A percentile compares a stretch with the other conserved stretches of the same genome.
These are phyloP conservation scores for Protosalanx chinensis DNA, from an alignment of 2,797 vertebrate genomes.

Conservation along the genomic window DNA sequence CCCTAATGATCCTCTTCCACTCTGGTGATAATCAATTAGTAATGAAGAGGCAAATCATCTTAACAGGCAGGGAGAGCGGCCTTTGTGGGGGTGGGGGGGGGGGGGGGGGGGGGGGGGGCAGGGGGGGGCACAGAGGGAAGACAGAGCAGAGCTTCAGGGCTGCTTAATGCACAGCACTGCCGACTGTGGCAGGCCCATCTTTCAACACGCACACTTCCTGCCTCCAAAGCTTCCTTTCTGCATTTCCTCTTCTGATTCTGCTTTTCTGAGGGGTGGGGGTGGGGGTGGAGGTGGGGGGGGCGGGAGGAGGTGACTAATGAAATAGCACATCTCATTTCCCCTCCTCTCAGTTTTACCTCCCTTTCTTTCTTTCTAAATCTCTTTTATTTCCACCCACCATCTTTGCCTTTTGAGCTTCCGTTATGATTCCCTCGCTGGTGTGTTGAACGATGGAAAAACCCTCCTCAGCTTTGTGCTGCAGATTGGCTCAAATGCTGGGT, in stretches of 20 bases:
- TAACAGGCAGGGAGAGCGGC: constrained; percentile 52
- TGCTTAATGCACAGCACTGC: constrained; percentile 33
- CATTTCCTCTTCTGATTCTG: constrained; percentile 12
- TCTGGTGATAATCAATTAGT: constrained; percentile 68
- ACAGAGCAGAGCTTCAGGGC: constrained; percentile 10
- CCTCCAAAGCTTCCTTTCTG: constrained; percentile 23
- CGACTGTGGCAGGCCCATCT: constrained; percentile 33
- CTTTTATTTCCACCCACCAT: background rate
- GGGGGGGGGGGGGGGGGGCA: constrained; percentile 21
- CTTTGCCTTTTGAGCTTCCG: too few species aligned
- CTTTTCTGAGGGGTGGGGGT: background rate
- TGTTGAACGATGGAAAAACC: too few species aligned
- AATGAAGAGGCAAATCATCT: constrained; percentile 71
- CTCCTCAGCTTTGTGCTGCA: too few species aligned
- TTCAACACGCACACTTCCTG: constrained; percentile 35
- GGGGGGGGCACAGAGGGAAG: constrained; percentile 28
- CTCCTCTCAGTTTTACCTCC: background rate
- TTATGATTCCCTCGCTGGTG: too few species aligned
- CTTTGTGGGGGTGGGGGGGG: constrained; percentile 19
- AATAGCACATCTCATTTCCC: constrained; percentile 2
- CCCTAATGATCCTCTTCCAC: constrained; percentile 62
- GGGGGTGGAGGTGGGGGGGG: too few species aligned
- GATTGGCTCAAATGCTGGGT: too few species aligned
- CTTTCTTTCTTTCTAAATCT: constrained; percentile 9
- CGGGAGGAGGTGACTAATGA: background rate